Conservation (phyloP, 2,113 vertebrate species). For the Pelobates fuscus region DNA sequence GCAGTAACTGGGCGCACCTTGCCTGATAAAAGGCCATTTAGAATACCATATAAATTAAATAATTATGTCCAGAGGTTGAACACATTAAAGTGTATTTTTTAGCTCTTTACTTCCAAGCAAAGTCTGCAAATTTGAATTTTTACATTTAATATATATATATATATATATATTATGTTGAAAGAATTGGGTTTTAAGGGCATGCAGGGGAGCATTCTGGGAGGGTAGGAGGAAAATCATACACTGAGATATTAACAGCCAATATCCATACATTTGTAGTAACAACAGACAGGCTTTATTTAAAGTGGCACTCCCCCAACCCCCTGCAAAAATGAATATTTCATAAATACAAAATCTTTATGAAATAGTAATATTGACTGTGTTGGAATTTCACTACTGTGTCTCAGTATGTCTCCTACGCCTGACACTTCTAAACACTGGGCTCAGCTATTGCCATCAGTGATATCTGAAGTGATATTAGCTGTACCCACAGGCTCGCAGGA, state of each 20-base stretch:
- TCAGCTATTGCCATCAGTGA: too few species aligned
- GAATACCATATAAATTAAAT: conserved; percentile 53
- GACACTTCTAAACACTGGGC: too few species aligned
- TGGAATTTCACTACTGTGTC: too few species aligned
- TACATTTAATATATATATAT: too few species aligned
- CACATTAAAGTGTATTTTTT: conserved; percentile 50
- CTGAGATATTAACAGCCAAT: conserved; percentile 1
- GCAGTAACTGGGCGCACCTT: conserved; percentile 50
- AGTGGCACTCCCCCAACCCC: too few species aligned
- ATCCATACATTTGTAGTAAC: conserved; percentile 20
- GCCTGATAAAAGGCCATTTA: conserved; percentile 53
- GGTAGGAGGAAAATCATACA: conserved; percentile 7
- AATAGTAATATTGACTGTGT: too few species aligned
- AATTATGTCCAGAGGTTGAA: conserved; percentile 47
- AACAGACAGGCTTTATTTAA: conserved; percentile 32
- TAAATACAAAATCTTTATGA: too few species aligned
- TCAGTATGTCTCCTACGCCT: too few species aligned
- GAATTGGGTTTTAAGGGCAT: conserved; percentile 20
- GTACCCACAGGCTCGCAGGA: too few species aligned
- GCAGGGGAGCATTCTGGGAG: conserved; percentile 11
- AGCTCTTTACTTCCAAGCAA: conserved; percentile 38
- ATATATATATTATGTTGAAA: conserved; percentile 39
- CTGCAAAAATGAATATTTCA: too few species aligned
- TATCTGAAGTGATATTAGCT: too few species aligned
- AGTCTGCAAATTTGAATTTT: conserved; percentile 45